These are phyloP conservation scores for Crocodylus rhombifer DNA, from an alignment of 2,797 vertebrate genomes.

Conservation along the genomic window DNA sequence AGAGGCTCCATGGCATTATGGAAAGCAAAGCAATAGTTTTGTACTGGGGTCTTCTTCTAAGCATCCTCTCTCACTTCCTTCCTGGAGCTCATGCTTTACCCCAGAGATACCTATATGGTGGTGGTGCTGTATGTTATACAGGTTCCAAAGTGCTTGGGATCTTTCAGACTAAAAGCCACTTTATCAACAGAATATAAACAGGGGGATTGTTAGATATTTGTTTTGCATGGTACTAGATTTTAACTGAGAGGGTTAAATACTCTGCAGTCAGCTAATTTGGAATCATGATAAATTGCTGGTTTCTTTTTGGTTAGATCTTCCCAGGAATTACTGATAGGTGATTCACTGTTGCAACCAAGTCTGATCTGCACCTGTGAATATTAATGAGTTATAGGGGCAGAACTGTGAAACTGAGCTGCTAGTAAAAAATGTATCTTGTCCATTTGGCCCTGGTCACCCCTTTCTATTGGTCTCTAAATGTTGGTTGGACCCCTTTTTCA, in stretches of 20 bases:
- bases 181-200: background rate
- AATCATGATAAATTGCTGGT: background rate
- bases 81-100: background rate
- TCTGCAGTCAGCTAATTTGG: constrained; percentile 30
- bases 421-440: background rate
- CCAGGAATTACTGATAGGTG: background rate
- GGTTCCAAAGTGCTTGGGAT: background rate
- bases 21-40: background rate
- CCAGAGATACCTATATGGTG: background rate
- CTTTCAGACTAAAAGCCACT: background rate
- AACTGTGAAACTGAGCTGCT: background rate
- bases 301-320: accelerated
- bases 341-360: background rate
- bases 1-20: background rate
- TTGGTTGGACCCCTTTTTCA: too few species aligned
- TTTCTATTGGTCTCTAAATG: too few species aligned
- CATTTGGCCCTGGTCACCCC: too few species aligned
- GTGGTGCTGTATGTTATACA: background rate
- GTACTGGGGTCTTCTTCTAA: background rate
- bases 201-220: background rate
- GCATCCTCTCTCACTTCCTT: background rate
- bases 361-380: background rate
- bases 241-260: background rate
- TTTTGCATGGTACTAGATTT: constrained; percentile 30
- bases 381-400: background rate